phyloP scores from a whole-genome alignment of 2,888 invertebrate species.

The Muschampia plurimacula region DNA sequence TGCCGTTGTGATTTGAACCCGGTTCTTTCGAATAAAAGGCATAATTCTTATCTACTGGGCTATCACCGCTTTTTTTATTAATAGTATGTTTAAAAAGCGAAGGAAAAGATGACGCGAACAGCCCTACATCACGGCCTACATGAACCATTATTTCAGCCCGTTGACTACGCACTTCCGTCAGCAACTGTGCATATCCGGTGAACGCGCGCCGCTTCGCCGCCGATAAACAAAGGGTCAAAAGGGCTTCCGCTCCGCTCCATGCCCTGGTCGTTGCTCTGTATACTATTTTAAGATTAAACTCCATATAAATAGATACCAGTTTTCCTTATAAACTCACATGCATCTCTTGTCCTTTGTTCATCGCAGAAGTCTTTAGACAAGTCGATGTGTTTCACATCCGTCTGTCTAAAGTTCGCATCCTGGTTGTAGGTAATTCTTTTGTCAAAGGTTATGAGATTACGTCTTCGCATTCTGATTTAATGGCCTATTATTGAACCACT shows the following conservation, averaged over 20 bases:
- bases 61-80: too few relatives aligned
- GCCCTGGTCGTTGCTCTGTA: constrained; percentile 52
- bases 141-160: constrained; percentile 44
- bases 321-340: constrained; percentile 6
- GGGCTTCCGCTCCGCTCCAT: constrained; percentile 68
- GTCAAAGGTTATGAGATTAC: constrained; percentile 26
- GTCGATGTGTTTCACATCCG: constrained; percentile 30
- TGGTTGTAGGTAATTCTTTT: constrained; percentile 13
- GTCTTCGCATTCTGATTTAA: constrained; percentile 4
- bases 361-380: constrained; percentile 22
- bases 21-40: too few relatives aligned
- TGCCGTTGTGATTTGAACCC: too few relatives aligned
- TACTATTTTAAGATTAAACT: constrained; percentile 33
- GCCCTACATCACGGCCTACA: constrained; percentile 31
- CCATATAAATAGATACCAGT: constrained; percentile 29
- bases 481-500: constrained; percentile 10
- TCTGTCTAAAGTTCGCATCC: constrained; percentile 28
- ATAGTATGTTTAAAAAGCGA: background rate
- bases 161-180: constrained; percentile 77
- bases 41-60: too few relatives aligned
- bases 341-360: constrained; percentile 30
- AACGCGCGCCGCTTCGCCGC: constrained; percentile 63
- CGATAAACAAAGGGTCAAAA: constrained; percentile 82
- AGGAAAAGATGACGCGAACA: constrained; percentile 15
- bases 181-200: constrained; percentile 70